These are phyloP conservation scores for Andrena bicolor DNA, from an alignment of 2,888 invertebrate genomes.

Conservation along the genomic window DNA sequence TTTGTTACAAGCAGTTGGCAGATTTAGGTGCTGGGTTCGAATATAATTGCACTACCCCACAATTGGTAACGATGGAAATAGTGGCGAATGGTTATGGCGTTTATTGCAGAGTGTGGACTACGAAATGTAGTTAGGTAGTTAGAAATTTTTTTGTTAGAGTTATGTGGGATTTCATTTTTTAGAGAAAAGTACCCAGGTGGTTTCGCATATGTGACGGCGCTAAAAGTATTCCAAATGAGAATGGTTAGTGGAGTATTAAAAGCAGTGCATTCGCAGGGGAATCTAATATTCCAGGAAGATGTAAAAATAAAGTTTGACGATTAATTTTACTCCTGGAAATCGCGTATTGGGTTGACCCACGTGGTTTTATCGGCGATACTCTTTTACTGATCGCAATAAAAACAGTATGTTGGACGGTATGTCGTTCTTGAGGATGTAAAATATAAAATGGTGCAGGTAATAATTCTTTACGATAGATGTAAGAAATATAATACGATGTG, in stretches of 20 bases:
- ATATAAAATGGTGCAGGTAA: background rate
- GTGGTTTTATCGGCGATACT: background rate
- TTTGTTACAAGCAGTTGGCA: background rate
- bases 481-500: too few species aligned
- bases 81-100: background rate
- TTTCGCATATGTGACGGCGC: background rate
- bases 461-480: background rate
- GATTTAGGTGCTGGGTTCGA: background rate
- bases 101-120: background rate
- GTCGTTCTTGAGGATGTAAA: background rate
- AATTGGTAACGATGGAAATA: background rate
- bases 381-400: background rate
- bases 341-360: too few species aligned
- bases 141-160: background rate
- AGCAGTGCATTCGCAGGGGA: background rate
- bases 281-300: background rate
- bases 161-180: background rate
- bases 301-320: constrained; percentile 8
- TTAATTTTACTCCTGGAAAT: constrained; percentile 12
- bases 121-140: background rate
- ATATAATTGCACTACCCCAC: background rate
- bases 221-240: background rate
- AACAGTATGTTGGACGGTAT: background rate
- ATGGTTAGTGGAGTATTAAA: constrained; percentile 1
- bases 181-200: background rate